These are phyloP conservation scores for Epizoanthus scotinus DNA, from an alignment of 92 coral and sea anemone species.

Conservation along the genomic window DNA sequence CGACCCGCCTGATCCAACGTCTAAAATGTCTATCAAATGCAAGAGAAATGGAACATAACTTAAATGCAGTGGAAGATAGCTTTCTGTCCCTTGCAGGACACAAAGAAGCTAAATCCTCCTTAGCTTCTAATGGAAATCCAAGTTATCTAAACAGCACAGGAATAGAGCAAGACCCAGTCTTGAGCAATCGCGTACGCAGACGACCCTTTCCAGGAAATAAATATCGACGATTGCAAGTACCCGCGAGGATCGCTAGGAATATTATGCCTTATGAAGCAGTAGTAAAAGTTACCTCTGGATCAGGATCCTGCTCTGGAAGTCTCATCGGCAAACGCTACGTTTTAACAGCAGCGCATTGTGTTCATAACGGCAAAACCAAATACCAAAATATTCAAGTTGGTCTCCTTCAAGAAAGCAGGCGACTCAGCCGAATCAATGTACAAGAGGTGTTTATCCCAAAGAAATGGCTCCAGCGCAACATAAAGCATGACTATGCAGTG, in stretches of 20 bases:
- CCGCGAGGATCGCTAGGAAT: neutral
- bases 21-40: too few relatives aligned
- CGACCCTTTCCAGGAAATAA: neutral
- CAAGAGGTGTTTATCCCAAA: constrained; percentile 7
- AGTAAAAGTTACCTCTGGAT: constrained; percentile 1
- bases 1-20: too few relatives aligned
- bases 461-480: constrained; percentile 6
- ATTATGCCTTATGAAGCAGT: constrained; percentile 33
- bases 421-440: neutral
- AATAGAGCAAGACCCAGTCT: neutral
- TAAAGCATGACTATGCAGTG: constrained; percentile 21
- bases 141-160: neutral
- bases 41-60: too few relatives aligned
- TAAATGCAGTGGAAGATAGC: too few relatives aligned
- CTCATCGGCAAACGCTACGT: constrained; percentile 5
- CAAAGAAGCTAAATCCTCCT: too few relatives aligned
- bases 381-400: constrained; percentile 22
- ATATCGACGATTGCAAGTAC: constrained; percentile 10
- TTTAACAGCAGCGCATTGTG: constrained; percentile 26
- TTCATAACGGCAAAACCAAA: constrained; percentile 23
- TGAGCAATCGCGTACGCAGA: neutral
- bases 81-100: too few relatives aligned
- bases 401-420: constrained; percentile 22
- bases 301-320: constrained; percentile 21
- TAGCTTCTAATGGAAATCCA: neutral